These are phyloP conservation scores for Chlorocebus sabaeus DNA, from an alignment of 2,113 vertebrate species.

Conservation along the genomic window DNA sequence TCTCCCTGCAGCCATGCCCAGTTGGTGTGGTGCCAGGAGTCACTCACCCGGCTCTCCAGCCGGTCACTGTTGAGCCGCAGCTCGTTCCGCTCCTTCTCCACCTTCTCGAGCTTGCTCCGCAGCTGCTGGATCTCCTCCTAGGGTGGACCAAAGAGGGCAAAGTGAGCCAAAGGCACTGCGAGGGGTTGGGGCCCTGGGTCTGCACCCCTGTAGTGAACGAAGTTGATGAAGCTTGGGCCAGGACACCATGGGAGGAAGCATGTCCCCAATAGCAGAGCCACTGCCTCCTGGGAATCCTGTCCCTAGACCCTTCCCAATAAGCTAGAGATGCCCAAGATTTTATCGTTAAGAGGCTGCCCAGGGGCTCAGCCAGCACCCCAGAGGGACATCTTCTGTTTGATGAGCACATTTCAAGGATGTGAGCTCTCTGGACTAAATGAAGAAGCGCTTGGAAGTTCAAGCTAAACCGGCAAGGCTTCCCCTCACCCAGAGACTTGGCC, in stretches of 20 bases:
- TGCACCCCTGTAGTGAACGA: neutral
- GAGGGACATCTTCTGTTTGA: neutral
- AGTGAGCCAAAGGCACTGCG: neutral
- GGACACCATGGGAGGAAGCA: neutral
- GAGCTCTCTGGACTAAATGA: neutral
- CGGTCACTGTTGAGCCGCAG: conserved; percentile 94
- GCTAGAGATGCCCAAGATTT: neutral
- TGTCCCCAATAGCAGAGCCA: neutral
- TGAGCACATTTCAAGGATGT: neutral
- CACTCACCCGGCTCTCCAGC: conserved; percentile 92
- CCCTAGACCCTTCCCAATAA: neutral
- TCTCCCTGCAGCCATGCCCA: no score
- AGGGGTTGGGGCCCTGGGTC: neutral
- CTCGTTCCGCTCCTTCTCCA: conserved; percentile 96
- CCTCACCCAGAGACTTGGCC: neutral
- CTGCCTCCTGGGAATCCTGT: neutral
- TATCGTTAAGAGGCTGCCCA: neutral
- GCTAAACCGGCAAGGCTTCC: neutral
- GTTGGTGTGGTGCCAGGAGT: neutral
- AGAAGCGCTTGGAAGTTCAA: neutral
- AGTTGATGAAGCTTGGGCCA: neutral
- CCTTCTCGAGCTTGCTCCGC: conserved; percentile 92
- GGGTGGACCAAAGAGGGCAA: neutral
- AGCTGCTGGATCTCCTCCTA: conserved; percentile 98
- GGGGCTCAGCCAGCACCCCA: neutral